A percentile compares a stretch with the other conserved stretches of the same genome.
phyloP scores from a whole-genome alignment of 1,140 invertebrate genomes.

The Drosophila obscura region DNA sequence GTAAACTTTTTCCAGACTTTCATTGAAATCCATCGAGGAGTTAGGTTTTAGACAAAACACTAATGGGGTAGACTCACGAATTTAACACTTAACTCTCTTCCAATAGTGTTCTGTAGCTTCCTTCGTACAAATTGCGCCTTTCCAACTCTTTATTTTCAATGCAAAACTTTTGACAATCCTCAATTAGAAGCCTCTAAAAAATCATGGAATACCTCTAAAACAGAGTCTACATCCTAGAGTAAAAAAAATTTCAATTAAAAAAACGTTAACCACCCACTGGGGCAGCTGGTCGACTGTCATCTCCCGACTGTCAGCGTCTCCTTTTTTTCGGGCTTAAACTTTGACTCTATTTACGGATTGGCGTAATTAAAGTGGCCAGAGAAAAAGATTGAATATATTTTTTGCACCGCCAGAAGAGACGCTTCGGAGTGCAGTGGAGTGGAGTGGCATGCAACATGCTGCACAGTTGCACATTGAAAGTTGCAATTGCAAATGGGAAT shows the following conservation, averaged over 20 bases:
- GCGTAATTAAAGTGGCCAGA: conserved; percentile 44
- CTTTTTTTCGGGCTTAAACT: conserved; percentile 30
- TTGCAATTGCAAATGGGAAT: conserved; percentile 22
- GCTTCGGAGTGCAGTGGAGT: not conserved
- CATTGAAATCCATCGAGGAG: no score
- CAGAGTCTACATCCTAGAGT: not conserved
- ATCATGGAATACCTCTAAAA: not conserved
- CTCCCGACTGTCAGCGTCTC: conserved; percentile 6
- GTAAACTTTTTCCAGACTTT: no score
- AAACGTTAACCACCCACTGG: conserved; percentile 47
- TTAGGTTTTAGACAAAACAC: no score
- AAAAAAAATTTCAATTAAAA: conserved; percentile 47
- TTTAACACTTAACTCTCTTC: no score
- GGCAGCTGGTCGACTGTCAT: conserved; percentile 25
- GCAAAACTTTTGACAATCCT: no score
- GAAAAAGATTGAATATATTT: conserved; percentile 40
- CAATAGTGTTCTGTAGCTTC: no score
- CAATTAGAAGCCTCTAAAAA: no score
- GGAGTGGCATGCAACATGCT: no score
- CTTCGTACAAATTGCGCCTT: no score
- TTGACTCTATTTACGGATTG: conserved; percentile 48
- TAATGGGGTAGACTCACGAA: no score
- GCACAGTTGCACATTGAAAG: conserved; percentile 23
- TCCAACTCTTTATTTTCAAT: no score
- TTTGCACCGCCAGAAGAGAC: conserved; percentile 5